phyloP scores from a whole-genome alignment of 2,797 vertebrate species.

The Hipposideros larvatus region DNA sequence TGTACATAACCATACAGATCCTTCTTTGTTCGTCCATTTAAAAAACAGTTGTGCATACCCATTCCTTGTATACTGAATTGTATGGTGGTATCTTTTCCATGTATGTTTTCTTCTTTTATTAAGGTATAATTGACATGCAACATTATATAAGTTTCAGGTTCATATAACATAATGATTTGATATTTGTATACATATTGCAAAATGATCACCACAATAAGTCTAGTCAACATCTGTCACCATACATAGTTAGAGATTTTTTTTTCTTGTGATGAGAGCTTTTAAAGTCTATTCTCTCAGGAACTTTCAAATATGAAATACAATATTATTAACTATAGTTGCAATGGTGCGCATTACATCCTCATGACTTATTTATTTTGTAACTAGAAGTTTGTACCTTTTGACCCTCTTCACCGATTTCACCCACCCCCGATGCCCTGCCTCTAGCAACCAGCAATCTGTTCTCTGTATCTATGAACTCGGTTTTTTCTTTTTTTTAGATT shows the following conservation, averaged over 20 bases:
- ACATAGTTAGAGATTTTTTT: neutral
- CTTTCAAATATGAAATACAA: neutral
- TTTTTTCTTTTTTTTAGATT: neutral
- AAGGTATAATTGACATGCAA: neutral
- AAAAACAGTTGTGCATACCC: neutral
- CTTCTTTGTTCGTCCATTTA: neutral
- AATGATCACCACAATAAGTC: neutral
- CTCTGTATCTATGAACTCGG: neutral
- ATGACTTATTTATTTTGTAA: neutral
- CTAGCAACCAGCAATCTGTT: neutral
- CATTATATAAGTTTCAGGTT: neutral
- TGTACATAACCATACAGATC: neutral
- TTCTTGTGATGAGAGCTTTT: neutral
- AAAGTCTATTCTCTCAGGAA: neutral
- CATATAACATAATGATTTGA: neutral
- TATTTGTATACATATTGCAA: neutral
- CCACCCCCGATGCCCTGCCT: too few species aligned
- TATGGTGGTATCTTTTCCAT: neutral
- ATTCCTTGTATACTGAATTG: neutral
- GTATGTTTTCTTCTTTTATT: neutral
- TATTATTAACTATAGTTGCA: neutral
- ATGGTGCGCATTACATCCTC: neutral
- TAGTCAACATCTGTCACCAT: neutral
- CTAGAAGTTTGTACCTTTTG: neutral
- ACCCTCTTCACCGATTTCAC: neutral